These are phyloP conservation scores for Rhamphomyia laevipes DNA, from an alignment of 2,888 invertebrate species.

Conservation along the genomic window DNA sequence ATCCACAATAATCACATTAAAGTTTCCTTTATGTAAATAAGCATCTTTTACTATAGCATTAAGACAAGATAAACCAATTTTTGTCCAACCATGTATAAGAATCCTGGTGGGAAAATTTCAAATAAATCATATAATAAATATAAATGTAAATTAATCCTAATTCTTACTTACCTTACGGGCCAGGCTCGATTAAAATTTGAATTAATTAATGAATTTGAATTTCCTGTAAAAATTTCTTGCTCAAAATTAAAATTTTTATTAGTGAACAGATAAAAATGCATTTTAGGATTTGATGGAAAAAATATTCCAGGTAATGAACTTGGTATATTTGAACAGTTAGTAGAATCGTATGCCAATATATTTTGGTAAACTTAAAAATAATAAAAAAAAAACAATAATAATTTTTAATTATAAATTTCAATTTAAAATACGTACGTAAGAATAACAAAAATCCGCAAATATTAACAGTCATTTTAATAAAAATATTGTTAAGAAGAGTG, in stretches of 20 bases:
- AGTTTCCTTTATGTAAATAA: conserved; percentile 22
- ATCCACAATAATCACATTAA: conserved; percentile 29
- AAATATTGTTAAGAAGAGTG: too few relatives aligned
- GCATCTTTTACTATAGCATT: conserved; percentile 28
- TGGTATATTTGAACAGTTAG: neutral
- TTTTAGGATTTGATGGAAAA: neutral
- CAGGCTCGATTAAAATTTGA: neutral
- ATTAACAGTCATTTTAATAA: too few relatives aligned
- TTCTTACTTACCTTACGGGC: neutral
- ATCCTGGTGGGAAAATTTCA: conserved; percentile 15
- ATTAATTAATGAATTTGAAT: neutral
- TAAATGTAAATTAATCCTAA: neutral
- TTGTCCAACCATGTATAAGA: conserved; percentile 32
- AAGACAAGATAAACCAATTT: conserved; percentile 26
- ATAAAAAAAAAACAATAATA: too few relatives aligned
- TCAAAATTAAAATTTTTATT: neutral
- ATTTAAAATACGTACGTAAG: too few relatives aligned
- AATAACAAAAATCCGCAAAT: too few relatives aligned
- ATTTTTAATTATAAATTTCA: too few relatives aligned
- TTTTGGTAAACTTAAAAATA: too few relatives aligned
- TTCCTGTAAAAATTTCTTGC: neutral
- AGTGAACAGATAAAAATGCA: neutral
- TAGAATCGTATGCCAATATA: too few relatives aligned
- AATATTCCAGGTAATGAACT: neutral
- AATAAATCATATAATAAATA: neutral